These are phyloP conservation scores for Solen grandis DNA, from an alignment of 1,140 invertebrate species.

Conservation along the genomic window DNA sequence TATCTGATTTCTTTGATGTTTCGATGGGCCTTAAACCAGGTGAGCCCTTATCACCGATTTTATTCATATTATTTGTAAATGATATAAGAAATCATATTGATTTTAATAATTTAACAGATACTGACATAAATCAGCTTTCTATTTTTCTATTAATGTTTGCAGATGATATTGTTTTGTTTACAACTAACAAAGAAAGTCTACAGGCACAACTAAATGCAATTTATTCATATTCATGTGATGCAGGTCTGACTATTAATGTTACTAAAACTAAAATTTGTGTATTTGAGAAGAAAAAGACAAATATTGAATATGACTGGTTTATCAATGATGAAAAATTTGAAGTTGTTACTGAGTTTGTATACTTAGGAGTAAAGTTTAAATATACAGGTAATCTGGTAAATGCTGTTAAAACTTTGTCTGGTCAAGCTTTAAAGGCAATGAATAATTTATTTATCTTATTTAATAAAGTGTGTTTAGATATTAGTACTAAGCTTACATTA, in stretches of 20 bases:
- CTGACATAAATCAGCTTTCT: conserved; percentile 1
- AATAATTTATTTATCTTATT: conserved; percentile 14
- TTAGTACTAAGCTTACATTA: conserved; percentile 11
- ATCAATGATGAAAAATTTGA: conserved; percentile 14
- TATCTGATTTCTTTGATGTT: no score
- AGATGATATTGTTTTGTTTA: conserved; percentile 37
- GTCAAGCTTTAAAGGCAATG: conserved; percentile 7
- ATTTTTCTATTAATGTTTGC: conserved; percentile 30
- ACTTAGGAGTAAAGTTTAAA: conserved; percentile 1
- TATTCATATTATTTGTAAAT: conserved; percentile 41
- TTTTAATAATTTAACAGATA: conserved; percentile 5
- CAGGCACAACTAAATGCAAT: conserved; percentile 22
- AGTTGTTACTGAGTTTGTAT: neutral
- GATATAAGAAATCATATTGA: conserved; percentile 24
- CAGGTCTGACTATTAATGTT: conserved; percentile 14
- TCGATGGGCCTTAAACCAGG: conserved; percentile 18
- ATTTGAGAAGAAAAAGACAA: conserved; percentile 1
- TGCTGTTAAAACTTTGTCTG: neutral
- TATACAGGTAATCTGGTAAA: neutral
- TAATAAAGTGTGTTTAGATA: neutral
- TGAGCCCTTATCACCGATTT: conserved; percentile 10
- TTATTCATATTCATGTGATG: conserved; percentile 3
- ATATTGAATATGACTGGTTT: neutral
- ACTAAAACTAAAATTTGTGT: conserved; percentile 16
- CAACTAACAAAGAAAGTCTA: no score